Evolutionary conservation across 1,140 invertebrate genomes (phyloP).

Genomic region (Megathymus violae): DNA sequence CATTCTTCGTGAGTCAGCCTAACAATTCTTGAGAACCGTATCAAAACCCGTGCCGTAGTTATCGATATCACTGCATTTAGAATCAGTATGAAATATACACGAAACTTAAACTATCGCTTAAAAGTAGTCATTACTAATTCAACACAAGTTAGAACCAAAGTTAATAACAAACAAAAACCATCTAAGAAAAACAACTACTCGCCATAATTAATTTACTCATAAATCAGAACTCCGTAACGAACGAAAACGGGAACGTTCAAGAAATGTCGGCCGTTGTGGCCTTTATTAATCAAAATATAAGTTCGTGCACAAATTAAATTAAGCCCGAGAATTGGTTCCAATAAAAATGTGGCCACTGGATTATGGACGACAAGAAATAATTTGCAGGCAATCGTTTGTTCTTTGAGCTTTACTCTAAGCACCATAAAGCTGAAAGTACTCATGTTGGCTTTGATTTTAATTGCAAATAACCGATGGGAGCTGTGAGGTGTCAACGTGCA

Average conservation of each 20-base stretch:
- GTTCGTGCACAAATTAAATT: constrained; percentile 68
- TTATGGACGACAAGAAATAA: constrained; percentile 37
- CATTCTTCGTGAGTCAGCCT: no score
- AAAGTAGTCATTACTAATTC: not conserved
- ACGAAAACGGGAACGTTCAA: constrained; percentile 40
- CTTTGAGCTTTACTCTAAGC: constrained; percentile 13
- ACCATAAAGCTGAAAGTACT: constrained; percentile 32
- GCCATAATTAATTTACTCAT: constrained; percentile 40
- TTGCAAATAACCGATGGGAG: constrained; percentile 30
- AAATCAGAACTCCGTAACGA: constrained; percentile 36
- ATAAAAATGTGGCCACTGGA: constrained; percentile 56
- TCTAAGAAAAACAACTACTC: constrained; percentile 18
- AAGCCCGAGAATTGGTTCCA: constrained; percentile 53
- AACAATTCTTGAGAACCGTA: no score
- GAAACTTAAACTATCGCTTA: no score
- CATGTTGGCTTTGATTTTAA: not conserved
- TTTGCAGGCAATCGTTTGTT: not conserved
- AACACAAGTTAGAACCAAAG: not conserved
- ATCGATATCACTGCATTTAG: no score
- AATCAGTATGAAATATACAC: no score
- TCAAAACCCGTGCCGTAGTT: no score
- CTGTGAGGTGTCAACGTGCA: constrained; percentile 57
- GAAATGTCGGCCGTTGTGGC: constrained; percentile 53
- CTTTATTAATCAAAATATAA: constrained; percentile 65
- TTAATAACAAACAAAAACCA: not conserved